Conservation (phyloP, 2,888 invertebrate species). For the Rhagonycha lutea region DNA sequence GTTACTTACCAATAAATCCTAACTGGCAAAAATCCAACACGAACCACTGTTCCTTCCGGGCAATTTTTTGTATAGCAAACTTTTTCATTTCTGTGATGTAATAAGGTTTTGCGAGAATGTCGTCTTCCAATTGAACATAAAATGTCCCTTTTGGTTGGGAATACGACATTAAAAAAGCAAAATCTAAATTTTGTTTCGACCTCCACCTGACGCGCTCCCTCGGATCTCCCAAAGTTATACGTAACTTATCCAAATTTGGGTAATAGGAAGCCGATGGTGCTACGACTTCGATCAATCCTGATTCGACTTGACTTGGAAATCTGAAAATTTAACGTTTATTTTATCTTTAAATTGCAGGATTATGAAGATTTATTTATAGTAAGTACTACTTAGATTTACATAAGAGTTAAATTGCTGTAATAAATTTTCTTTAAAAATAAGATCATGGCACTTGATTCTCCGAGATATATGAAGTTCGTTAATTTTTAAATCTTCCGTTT, state of each 20-base stretch:
- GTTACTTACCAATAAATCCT: conserved; percentile 82
- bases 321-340: conserved; percentile 53
- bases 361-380: background rate
- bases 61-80: conserved; percentile 77
- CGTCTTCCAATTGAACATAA: conserved; percentile 93
- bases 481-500: background rate
- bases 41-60: conserved; percentile 81
- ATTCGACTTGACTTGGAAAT: conserved; percentile 74
- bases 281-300: conserved; percentile 86
- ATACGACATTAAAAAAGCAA: conserved; percentile 92
- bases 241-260: conserved; percentile 79
- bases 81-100: conserved; percentile 85
- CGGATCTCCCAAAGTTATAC: conserved; percentile 83
- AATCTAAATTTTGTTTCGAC: conserved; percentile 94
- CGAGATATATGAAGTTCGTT: background rate
- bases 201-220: conserved; percentile 86
- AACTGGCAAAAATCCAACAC: conserved; percentile 91
- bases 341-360: background rate
- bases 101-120: conserved; percentile 84
- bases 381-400: background rate
- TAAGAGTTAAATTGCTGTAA: background rate
- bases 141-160: conserved; percentile 85
- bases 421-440: background rate
- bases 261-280: conserved; percentile 86
- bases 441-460: background rate